Conservation (phyloP, 2,113 vertebrate genomes). For the Cepphus grylle region DNA sequence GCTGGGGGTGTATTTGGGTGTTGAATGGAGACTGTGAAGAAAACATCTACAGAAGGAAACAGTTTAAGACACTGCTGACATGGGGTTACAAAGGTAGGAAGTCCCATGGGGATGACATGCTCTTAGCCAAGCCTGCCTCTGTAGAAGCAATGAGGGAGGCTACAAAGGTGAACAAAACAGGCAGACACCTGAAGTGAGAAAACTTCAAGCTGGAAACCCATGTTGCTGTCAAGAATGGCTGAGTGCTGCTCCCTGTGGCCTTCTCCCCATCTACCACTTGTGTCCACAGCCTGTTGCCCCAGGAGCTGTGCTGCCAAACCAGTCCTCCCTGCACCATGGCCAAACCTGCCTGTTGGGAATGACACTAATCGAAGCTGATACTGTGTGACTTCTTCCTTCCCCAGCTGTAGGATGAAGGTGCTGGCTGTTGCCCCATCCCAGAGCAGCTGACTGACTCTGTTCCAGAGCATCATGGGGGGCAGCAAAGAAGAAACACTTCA, state of each 20-base stretch:
- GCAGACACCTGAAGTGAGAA: neutral
- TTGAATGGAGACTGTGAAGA: neutral
- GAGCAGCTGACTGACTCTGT: neutral
- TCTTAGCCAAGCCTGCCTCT: neutral
- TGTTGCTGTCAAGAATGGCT: neutral
- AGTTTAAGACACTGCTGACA: neutral
- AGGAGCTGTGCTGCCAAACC: neutral
- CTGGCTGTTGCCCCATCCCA: neutral
- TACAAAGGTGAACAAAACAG: neutral
- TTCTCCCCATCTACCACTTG: neutral
- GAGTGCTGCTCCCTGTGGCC: neutral
- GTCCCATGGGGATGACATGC: too few relatives aligned
- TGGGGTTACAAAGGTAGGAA: neutral
- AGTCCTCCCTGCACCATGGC: neutral
- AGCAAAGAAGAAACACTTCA: conserved; percentile 17
- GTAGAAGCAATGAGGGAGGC: neutral
- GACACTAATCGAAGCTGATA: neutral
- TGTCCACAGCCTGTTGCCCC: neutral
- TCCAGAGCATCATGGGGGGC: neutral
- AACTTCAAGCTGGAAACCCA: neutral
- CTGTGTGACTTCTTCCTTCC: neutral
- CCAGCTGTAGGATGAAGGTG: neutral
- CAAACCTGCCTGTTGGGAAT: neutral
- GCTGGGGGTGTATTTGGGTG: neutral
- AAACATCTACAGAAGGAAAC: neutral